These are phyloP conservation scores for Bombus breviceps DNA, from an alignment of 1,140 invertebrate species.

Conservation along the genomic window DNA sequence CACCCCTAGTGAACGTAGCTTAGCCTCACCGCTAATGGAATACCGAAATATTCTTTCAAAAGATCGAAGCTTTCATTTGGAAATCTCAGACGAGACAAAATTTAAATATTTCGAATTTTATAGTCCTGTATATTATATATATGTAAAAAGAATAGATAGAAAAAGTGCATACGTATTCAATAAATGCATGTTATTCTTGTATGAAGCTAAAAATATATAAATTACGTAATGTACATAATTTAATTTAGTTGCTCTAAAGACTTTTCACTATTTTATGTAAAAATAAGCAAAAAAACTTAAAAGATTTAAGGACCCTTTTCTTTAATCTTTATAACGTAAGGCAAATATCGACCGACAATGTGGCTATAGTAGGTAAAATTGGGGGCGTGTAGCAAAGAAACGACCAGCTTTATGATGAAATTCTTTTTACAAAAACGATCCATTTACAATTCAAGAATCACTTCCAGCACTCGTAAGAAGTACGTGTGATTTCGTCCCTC, in stretches of 20 bases:
- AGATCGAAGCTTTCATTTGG: not conserved
- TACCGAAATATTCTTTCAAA: too few relatives aligned
- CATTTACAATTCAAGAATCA: not conserved
- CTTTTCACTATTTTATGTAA: not conserved
- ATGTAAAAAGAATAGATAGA: too few relatives aligned
- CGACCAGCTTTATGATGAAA: not conserved
- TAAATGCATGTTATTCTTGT: too few relatives aligned
- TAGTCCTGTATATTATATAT: too few relatives aligned
- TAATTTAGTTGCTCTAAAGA: not conserved
- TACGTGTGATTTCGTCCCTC: not conserved
- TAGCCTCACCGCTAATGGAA: not conserved
- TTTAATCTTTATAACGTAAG: not conserved
- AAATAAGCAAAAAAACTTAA: not conserved
- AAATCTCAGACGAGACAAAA: not conserved
- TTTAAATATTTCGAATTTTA: too few relatives aligned
- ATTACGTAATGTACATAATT: not conserved
- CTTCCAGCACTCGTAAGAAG: not conserved
- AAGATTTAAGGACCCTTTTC: not conserved
- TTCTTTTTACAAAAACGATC: not conserved
- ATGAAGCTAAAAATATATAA: too few relatives aligned
- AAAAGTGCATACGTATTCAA: too few relatives aligned
- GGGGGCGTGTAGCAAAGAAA: not conserved
- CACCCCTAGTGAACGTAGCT: not conserved
- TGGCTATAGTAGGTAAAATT: not conserved
- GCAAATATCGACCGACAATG: not conserved